Conservation (phyloP, 2,888 invertebrate species). For the Leucophenga montana region DNA sequence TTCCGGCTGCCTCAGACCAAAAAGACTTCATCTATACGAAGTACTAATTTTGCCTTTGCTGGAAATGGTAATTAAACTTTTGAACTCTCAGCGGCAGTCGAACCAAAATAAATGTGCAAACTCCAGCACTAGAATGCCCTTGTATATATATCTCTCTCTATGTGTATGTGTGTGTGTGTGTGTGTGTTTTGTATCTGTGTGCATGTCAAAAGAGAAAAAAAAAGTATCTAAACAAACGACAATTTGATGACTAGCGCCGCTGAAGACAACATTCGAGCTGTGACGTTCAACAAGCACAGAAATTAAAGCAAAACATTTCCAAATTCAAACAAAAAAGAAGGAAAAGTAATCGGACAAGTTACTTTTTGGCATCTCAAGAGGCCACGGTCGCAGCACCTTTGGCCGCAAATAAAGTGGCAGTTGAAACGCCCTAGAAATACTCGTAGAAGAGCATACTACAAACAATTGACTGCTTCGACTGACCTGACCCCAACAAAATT, state of each 20-base stretch:
- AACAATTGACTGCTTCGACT: slow-evolving; percentile 57
- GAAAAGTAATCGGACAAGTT: slow-evolving; percentile 25
- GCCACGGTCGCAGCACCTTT: slow-evolving; percentile 23
- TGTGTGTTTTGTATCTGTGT: slow-evolving; percentile 8
- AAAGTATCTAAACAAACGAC: slow-evolving; percentile 8
- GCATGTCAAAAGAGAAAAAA: not conserved
- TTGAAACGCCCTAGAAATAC: not conserved
- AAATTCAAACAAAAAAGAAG: not conserved
- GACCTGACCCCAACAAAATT: slow-evolving; percentile 39
- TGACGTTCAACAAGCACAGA: too few species aligned
- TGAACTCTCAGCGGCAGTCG: slow-evolving; percentile 59
- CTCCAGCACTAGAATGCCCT: not conserved
- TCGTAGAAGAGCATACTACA: too few species aligned
- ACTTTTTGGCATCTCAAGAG: not conserved
- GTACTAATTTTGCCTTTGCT: slow-evolving; percentile 42
- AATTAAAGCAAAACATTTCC: not conserved
- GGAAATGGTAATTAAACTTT: slow-evolving; percentile 69
- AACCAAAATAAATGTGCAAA: slow-evolving; percentile 11
- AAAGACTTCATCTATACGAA: slow-evolving; percentile 26
- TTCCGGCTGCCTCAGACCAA: not conserved
- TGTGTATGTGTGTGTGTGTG: slow-evolving; percentile 4
- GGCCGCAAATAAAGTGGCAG: not conserved
- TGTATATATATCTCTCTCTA: too few species aligned
- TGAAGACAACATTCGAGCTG: slow-evolving; percentile 2
- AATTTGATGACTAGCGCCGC: slow-evolving; percentile 24